phyloP scores from a whole-genome alignment of 2,797 vertebrate species.

The Anisognathus igniventris region DNA sequence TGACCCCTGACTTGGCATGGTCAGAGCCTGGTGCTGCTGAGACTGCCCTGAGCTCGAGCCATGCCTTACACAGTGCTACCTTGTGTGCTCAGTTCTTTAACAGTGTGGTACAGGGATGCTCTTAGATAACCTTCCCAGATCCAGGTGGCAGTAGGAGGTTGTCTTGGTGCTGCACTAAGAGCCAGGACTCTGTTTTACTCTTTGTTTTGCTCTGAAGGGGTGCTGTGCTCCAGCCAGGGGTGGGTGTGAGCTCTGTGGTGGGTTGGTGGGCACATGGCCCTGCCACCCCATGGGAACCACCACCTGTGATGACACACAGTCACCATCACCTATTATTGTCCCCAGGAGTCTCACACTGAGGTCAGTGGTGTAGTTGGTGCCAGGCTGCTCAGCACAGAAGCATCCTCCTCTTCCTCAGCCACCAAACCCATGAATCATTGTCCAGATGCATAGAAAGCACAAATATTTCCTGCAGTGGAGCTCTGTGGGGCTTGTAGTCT shows the following conservation, averaged over 20 bases:
- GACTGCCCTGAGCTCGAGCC: rapidly evolving
- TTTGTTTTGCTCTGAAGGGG: rapidly evolving
- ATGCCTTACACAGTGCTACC: background rate
- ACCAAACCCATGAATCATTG: rapidly evolving
- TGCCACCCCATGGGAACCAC: background rate
- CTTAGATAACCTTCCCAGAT: background rate
- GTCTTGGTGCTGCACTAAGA: background rate
- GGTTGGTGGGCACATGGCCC: background rate
- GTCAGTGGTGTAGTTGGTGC: background rate
- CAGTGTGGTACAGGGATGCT: rapidly evolving
- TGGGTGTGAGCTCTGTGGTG: rapidly evolving
- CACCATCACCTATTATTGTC: background rate
- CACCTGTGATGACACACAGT: background rate
- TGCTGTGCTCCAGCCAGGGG: rapidly evolving
- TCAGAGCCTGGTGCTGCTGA: background rate
- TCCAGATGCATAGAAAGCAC: background rate
- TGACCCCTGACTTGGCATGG: background rate
- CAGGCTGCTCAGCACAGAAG: background rate
- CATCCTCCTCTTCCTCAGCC: background rate
- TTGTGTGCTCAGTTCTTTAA: rapidly evolving
- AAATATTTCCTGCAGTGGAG: background rate
- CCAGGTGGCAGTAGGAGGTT: background rate
- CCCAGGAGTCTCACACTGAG: rapidly evolving
- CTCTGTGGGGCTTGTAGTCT: background rate
- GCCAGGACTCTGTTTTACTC: background rate